Percentiles rank a stretch among this genome's conserved stretches.
Evolutionary conservation across 2,113 vertebrate genomes (phyloP).

Genomic region (Synchiropus splendidus): DNA sequence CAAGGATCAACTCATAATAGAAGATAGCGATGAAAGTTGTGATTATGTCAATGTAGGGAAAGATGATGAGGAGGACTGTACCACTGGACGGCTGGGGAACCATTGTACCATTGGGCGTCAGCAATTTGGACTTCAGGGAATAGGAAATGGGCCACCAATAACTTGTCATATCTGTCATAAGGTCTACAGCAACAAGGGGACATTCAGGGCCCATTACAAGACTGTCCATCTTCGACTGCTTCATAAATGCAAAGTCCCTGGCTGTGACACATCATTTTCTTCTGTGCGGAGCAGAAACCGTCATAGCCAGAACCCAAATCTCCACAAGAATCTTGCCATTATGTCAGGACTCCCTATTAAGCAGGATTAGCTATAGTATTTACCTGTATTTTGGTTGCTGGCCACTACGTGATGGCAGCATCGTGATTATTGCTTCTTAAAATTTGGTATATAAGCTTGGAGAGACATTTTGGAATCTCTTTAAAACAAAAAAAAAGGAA

Average conservation of each 20-base stretch:
- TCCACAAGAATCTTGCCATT: constrained; percentile 80
- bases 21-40: constrained; percentile 83
- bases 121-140: constrained; percentile 41
- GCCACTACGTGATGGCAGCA: no score
- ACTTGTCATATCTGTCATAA: constrained; percentile 93
- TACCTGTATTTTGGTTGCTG: constrained; percentile 5
- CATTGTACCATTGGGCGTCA: constrained; percentile 52
- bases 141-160: constrained; percentile 74
- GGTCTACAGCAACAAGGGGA: constrained; percentile 93
- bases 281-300: constrained; percentile 92
- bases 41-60: constrained; percentile 62
- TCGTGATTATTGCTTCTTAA: no score
- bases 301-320: constrained; percentile 96
- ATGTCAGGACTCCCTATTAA: constrained; percentile 28
- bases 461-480: no score
- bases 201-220: constrained; percentile 95
- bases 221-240: constrained; percentile 92
- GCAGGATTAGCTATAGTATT: constrained; percentile 44
- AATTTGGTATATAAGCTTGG: no score
- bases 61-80: constrained; percentile 54
- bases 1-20: constrained; percentile 36
- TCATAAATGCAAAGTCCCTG: constrained; percentile 90
- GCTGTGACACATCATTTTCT: constrained; percentile 89
- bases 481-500: no score
- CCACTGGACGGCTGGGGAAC: constrained; percentile 62